Evolutionary conservation across 2,888 invertebrate species (phyloP), one percentile per base, ranked within the genome.

Genomic region (Apamea epomidion): DNA sequence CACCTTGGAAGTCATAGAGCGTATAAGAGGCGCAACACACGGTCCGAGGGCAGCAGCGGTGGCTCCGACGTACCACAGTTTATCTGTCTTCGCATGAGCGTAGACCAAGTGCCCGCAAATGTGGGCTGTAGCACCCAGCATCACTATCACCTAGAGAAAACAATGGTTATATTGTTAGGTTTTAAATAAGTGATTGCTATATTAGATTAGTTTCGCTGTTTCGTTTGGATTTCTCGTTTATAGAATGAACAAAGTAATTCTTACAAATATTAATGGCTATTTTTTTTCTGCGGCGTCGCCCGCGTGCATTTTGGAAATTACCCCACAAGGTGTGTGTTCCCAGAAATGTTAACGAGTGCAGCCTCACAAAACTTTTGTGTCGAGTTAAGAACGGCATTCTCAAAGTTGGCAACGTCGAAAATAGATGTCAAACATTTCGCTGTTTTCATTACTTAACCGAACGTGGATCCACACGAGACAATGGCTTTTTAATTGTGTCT

Each of bases 1-100:
- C 45, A 98, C 97, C 95, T 99, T 99, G 0, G 98, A 98, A 0
- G 98, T 98, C 97, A 98, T 98, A 0, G 98, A 98, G n/a, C 99
- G 97, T 80, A 99, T 97, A 79, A 98, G 98, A 0, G 98, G 98
- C 0, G 98, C 98, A 0, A 98, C 98, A 72, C 98, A 97, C 0
- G 98, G 98, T 0, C 98, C 98, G 45, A 98, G 95, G n/a, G 98
- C 98, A 16, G 98, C 98, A 3, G 98, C 97, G 0, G 97, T 97
- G n/a, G 98, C 98, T 0, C 98, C 98, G 0, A 97, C 92, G 92
- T 98, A 98, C 94, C 98, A 98, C 3, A 98, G 84, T 77, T 95
- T 94, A 1, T 97, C 97, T 0, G 91, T 92, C 0, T 95, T 89
- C 0, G 98, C 98, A 71, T 97, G 96, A 1, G 98, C 97, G 92